Conservation (phyloP, 2,888 invertebrate species). For the Megaustenia siamemsis region DNA sequence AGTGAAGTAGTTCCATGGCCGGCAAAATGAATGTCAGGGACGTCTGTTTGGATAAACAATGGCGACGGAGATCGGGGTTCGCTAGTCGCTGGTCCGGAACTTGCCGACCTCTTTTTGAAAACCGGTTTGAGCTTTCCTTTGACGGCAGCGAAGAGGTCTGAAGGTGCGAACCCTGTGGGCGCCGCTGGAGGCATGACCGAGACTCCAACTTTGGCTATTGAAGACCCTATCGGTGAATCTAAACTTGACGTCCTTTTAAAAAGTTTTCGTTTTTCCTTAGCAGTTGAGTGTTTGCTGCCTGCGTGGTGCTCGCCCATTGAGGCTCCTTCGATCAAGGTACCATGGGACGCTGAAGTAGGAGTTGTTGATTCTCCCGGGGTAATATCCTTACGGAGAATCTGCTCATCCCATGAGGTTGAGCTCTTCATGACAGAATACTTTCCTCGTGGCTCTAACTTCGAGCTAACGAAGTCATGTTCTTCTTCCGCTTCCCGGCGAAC, state of each 20-base stretch:
- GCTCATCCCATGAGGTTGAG: slow-evolving; percentile 60
- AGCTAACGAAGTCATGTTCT: slow-evolving; percentile 54
- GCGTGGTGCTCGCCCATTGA: neutral
- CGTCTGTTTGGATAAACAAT: slow-evolving; percentile 52
- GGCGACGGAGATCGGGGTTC: slow-evolving; percentile 52
- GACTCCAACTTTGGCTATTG: slow-evolving; percentile 63
- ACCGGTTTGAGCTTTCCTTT: slow-evolving; percentile 70
- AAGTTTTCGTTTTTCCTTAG: slow-evolving; percentile 64
- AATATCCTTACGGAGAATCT: slow-evolving; percentile 53
- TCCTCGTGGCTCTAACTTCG: slow-evolving; percentile 36
- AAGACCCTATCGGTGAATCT: slow-evolving; percentile 63
- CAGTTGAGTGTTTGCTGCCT: slow-evolving; percentile 43
- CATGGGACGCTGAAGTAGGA: neutral
- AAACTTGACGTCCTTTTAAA: slow-evolving; percentile 66
- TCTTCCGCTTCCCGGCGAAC: slow-evolving; percentile 58
- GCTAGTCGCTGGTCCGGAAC: neutral
- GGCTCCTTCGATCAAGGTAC: neutral
- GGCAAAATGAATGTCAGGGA: slow-evolving; percentile 53
- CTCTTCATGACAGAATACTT: slow-evolving; percentile 52
- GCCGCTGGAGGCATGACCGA: slow-evolving; percentile 62
- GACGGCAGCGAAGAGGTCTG: slow-evolving; percentile 69
- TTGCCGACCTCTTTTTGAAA: slow-evolving; percentile 53
- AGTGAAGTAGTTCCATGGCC: slow-evolving; percentile 22
- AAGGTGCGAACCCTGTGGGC: slow-evolving; percentile 65
- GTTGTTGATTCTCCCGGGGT: neutral